Conservation (phyloP, 2,113 vertebrate genomes). For the Ictalurus punctatus region DNA sequence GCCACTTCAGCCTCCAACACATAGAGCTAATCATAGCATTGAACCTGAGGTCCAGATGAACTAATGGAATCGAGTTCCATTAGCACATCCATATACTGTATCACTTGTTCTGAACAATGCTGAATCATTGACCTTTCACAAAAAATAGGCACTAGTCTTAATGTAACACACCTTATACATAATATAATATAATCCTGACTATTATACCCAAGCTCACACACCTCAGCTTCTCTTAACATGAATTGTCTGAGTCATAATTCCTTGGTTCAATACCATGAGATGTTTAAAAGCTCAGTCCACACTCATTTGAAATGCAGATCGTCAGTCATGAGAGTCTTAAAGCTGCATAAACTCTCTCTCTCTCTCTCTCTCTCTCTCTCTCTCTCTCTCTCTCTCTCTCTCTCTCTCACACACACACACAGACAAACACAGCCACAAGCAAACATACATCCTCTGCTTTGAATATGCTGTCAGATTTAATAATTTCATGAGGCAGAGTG, state of each 20-base stretch:
- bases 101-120: neutral
- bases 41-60: neutral
- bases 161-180: conserved; percentile 5
- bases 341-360: neutral
- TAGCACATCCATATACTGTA: neutral
- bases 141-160: neutral
- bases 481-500: neutral
- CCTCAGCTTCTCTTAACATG: neutral
- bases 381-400: neutral
- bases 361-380: neutral
- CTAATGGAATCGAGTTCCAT: neutral
- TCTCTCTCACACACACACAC: neutral
- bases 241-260: conserved; percentile 15
- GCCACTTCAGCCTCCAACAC: conserved; percentile 2
- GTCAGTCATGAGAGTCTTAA: neutral
- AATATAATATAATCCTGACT: conserved; percentile 10
- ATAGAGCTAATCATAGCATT: conserved; percentile 17
- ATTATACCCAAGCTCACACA: neutral
- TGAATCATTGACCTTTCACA: neutral
- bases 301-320: conserved; percentile 4
- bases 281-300: neutral
- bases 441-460: neutral
- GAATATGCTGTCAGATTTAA: neutral
- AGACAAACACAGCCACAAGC: neutral
- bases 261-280: neutral